Evolutionary conservation across 64 coral and sea anemone genomes (phyloP).

Genomic region (Pocillopora verrucosa): DNA sequence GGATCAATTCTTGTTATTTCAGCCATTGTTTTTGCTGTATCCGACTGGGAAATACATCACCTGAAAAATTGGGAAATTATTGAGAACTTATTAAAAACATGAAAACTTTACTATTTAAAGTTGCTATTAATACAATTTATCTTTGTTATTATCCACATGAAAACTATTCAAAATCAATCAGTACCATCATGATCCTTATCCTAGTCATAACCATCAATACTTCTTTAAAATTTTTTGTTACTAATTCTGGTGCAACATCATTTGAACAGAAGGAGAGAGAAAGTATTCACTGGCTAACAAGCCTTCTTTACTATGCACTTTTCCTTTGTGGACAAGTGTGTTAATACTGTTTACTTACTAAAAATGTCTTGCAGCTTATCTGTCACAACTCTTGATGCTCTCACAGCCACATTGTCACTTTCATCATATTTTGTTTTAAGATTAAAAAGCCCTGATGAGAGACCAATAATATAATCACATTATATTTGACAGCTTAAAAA

Average conservation of each 20-base stretch:
- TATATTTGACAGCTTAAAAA: not conserved
- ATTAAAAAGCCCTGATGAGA: constrained; percentile 68
- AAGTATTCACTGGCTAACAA: no score
- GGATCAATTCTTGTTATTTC: constrained; percentile 99
- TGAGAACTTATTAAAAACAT: not conserved
- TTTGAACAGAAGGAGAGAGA: no score
- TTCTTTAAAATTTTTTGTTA: no score
- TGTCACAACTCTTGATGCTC: constrained; percentile 91
- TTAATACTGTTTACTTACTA: constrained; percentile 65
- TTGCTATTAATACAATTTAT: no score
- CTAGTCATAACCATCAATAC: no score
- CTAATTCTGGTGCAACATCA: no score
- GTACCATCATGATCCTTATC: not conserved
- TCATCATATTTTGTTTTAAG: constrained; percentile 99
- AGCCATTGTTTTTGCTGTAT: constrained; percentile 95
- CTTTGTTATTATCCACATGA: no score
- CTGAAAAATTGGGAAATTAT: constrained; percentile 32
- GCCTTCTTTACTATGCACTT: no score
- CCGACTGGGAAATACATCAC: constrained; percentile 99
- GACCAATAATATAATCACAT: not conserved
- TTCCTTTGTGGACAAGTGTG: no score
- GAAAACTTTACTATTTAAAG: no score
- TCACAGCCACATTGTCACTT: constrained; percentile 94
- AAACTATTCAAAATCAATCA: not conserved
- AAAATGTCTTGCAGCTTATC: constrained; percentile 95